Base-by-base conservation (phyloP, 2,797 vertebrate genomes). In the Clarias fuscus region DNA sequence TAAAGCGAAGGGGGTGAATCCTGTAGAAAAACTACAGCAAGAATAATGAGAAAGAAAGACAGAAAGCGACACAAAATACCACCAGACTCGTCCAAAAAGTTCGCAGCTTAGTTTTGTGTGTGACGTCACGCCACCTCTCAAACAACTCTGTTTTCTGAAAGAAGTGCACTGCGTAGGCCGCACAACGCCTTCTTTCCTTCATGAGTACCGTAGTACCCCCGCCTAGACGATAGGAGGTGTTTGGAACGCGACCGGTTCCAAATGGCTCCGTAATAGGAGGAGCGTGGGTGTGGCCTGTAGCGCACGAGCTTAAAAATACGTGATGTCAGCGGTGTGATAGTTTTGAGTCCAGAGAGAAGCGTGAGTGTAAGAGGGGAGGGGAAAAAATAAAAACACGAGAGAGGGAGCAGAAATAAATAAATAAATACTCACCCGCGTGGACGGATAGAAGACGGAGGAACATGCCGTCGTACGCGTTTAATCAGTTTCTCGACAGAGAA, bases 401-500 rank as follows among this genome's bases (percentile, higher is more conserved):
- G 61, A 18, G 48, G 0, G 7, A 64, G 59, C 14, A 67, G 30
- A 64, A 48, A 10, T 20, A 17, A 48, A 10, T 20, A 17, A 48
- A 10, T 20, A 17, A 59, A 13, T 17, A 70, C 8, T 37, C 37
- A 6, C n/a, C 17, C 18, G 14, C 6, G 5, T 71, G 84, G 68
- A 56, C 62, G n/a, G 71, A 71, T 48, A 40, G 37, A 62, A 83
- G 61, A 48, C 30, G 37, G 85, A 70, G 75, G 77, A 90, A 77
- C 87, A 94, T 93, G 93, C 92, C 92, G 77, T 92, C 91, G 7
- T 92, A 84, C 83, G 87, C 90, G 11, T 80, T 90, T 11, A 91
- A 88, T 48, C 92, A 91, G 37, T 91, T 92, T 76, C 53, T 87
- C 7, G 92, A 93, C 85, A 73, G 91, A 83, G 91, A 93, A 22